These are phyloP conservation scores for Callorhinus ursinus DNA, from an alignment of 2,113 vertebrate species.

Conservation along the genomic window DNA sequence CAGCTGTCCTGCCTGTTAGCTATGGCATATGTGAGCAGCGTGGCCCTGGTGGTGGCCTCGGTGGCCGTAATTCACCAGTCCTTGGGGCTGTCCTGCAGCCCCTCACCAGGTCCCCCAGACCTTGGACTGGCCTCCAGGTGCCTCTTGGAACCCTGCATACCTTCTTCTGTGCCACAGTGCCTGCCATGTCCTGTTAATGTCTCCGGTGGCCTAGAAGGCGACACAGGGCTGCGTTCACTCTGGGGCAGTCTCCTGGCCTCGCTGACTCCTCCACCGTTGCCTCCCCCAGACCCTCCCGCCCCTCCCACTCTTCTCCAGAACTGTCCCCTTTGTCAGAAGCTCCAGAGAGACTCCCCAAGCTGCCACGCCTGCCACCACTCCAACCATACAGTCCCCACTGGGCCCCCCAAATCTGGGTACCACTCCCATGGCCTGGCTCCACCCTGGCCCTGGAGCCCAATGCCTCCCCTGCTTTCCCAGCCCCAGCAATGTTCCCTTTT, in stretches of 20 bases:
- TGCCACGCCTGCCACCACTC: conserved; percentile 80
- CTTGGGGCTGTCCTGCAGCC: conserved; percentile 77
- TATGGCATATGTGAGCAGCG: conserved; percentile 93
- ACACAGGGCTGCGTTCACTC: conserved; percentile 83
- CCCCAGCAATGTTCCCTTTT: conserved; percentile 83
- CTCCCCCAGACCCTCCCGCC: conserved; percentile 48
- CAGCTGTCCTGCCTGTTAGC: conserved; percentile 95
- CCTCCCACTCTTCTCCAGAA: conserved; percentile 68
- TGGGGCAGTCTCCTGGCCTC: conserved; percentile 91
- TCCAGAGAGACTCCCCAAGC: conserved; percentile 66
- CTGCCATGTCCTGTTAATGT: conserved; percentile 72
- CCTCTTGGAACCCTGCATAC: conserved; percentile 65
- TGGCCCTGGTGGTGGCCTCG: conserved; percentile 91
- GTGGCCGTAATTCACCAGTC: conserved; percentile 90
- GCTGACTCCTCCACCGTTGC: conserved; percentile 82
- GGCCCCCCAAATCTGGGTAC: conserved; percentile 3
- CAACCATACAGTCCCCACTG: conserved; percentile 83
- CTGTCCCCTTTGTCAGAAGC: conserved; percentile 82
- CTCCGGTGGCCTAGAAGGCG: conserved; percentile 66
- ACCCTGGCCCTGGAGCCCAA: not conserved
- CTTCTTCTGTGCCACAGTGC: conserved; percentile 11
- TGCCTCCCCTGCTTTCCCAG: conserved; percentile 77
- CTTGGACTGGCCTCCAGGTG: conserved; percentile 35
- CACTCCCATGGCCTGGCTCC: conserved; percentile 43
- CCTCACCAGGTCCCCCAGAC: conserved; percentile 38